A percentile compares a stretch with the other conserved stretches of the same genome.
Evolutionary conservation across 2,888 invertebrate species (phyloP).

Genomic region (Ypsolopha sequella): DNA sequence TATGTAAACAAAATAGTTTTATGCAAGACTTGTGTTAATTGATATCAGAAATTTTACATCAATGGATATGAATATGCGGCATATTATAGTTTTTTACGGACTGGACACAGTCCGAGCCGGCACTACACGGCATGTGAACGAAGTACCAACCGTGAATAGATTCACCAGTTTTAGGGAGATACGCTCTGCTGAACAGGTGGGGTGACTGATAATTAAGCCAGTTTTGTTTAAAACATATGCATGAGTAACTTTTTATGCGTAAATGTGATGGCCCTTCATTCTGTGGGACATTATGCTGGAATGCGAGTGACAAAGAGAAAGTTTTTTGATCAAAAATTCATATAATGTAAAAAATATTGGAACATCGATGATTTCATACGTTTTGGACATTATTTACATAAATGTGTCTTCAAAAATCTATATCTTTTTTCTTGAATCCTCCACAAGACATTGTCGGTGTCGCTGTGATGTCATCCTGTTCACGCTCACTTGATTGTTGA

Average conservation of each 20-base stretch:
- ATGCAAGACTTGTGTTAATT: too few relatives aligned
- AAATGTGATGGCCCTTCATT: conserved; percentile 3
- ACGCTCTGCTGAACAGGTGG: conserved; percentile 66
- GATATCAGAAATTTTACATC: too few relatives aligned
- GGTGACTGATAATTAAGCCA: conserved; percentile 69
- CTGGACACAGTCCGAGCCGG: conserved; percentile 20
- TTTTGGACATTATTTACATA: background rate
- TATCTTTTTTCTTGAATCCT: conserved; percentile 69
- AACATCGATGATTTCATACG: too few relatives aligned
- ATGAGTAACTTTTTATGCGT: conserved; percentile 31
- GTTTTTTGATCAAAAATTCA: background rate
- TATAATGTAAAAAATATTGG: background rate
- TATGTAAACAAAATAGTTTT: conserved; percentile 6
- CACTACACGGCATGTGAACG: conserved; percentile 41
- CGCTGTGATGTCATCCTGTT: conserved; percentile 71
- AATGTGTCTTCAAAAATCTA: conserved; percentile 69
- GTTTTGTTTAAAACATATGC: conserved; percentile 60
- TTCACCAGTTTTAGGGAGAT: conserved; percentile 67
- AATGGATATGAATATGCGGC: too few relatives aligned
- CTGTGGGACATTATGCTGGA: background rate
- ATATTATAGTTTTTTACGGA: conserved; percentile 4
- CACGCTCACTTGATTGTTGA: conserved; percentile 73
- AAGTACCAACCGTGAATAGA: conserved; percentile 55
- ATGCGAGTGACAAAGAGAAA: background rate
- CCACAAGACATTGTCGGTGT: conserved; percentile 67